phyloP scores from a whole-genome alignment of 2,113 vertebrate species.

The Lasiurus borealis region DNA sequence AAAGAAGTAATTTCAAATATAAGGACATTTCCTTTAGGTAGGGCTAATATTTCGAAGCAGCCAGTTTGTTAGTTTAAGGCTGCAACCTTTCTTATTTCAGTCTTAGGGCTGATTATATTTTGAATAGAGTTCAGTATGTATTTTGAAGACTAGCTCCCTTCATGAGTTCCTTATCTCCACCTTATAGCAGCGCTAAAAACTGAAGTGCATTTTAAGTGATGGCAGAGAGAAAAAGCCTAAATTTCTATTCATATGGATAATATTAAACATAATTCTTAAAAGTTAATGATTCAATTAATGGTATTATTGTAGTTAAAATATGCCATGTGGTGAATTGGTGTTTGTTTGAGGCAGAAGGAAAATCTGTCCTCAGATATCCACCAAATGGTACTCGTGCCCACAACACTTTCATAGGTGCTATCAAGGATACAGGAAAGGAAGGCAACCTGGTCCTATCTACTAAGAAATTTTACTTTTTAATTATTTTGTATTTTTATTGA shows the following conservation, averaged over 20 bases:
- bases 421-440: neutral
- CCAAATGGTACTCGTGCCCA: neutral
- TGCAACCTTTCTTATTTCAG: neutral
- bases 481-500: neutral
- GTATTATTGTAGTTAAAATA: neutral
- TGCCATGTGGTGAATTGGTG: neutral
- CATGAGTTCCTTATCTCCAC: neutral
- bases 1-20: neutral
- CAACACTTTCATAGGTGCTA: neutral
- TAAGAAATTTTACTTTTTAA: neutral
- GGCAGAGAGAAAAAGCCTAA: neutral
- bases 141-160: neutral
- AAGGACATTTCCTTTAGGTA: neutral
- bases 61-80: neutral
- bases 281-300: neutral
- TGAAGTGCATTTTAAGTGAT: neutral
- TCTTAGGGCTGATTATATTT: neutral
- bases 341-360: neutral
- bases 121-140: neutral
- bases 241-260: neutral
- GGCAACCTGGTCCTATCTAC: neutral
- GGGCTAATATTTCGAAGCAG: neutral
- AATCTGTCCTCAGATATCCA: neutral
- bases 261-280: neutral
- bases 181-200: neutral